Evolutionary conservation across 2,797 vertebrate species (phyloP).

Genomic region (Salarias fasciatus): DNA sequence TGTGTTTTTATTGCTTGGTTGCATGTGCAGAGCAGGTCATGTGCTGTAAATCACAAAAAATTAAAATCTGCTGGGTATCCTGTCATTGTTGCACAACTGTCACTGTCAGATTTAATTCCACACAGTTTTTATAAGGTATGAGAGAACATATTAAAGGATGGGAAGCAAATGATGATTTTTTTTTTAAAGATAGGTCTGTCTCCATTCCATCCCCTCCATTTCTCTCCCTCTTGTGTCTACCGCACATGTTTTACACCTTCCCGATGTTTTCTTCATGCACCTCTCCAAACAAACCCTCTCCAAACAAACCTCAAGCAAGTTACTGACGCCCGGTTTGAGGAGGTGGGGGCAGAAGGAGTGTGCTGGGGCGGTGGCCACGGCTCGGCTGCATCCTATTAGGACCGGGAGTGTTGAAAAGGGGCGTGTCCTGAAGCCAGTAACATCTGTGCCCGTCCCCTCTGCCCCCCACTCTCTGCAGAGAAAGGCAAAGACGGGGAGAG

Average conservation of each 20-base stretch:
- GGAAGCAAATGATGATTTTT: neutral
- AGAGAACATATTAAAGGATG: neutral
- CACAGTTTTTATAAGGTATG: constrained; percentile 5
- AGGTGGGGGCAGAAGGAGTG: constrained; percentile 35
- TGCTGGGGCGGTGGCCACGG: constrained; percentile 69
- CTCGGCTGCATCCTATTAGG: constrained; percentile 78
- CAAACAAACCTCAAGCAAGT: constrained; percentile 69
- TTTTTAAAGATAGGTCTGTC: too few relatives aligned
- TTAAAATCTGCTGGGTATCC: constrained; percentile 39
- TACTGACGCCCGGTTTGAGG: constrained; percentile 29
- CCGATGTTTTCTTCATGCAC: constrained; percentile 50
- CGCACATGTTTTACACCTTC: constrained; percentile 44
- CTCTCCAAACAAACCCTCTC: constrained; percentile 62
- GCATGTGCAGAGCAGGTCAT: constrained; percentile 15
- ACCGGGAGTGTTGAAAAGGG: constrained; percentile 80
- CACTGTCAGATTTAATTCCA: constrained; percentile 1
- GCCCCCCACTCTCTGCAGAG: constrained; percentile 73
- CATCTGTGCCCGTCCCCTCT: constrained; percentile 81
- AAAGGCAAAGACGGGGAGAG: constrained; percentile 62
- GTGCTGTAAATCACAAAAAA: constrained; percentile 48
- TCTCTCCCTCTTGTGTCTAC: neutral
- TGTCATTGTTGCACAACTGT: neutral
- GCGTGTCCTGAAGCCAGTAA: constrained; percentile 77
- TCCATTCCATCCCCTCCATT: too few relatives aligned
- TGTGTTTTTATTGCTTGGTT: neutral